A percentile compares a stretch with the other conserved stretches of the same genome.
These are phyloP conservation scores for Elgaria multicarinata DNA, from an alignment of 2,113 vertebrate genomes.

Conservation along the genomic window DNA sequence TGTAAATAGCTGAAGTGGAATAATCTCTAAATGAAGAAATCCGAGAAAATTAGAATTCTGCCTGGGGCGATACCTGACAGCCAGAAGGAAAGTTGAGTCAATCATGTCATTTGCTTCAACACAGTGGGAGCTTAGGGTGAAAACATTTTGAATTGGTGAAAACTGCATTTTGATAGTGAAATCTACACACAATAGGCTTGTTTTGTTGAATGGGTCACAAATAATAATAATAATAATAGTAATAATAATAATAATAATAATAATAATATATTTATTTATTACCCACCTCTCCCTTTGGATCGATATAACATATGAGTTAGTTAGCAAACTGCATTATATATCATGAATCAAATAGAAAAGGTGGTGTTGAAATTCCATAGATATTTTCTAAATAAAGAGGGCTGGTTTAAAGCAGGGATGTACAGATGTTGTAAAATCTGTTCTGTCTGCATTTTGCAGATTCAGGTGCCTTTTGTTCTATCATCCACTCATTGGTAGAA, in stretches of 20 bases:
- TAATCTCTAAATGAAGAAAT: slow-evolving; percentile 53
- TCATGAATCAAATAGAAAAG: not conserved
- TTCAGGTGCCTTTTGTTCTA: too few relatives aligned
- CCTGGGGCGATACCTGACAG: slow-evolving; percentile 46
- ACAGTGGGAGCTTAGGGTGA: not conserved
- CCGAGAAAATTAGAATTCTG: slow-evolving; percentile 35
- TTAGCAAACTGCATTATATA: not conserved
- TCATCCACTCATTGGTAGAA: too few relatives aligned
- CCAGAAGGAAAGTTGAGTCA: slow-evolving; percentile 24
- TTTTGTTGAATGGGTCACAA: not conserved
- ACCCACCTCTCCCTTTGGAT: too few relatives aligned
- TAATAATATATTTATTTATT: too few relatives aligned
- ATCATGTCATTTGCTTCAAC: slow-evolving; percentile 33
- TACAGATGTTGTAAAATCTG: too few relatives aligned
- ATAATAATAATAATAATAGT: too few relatives aligned
- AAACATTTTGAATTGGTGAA: slow-evolving; percentile 25
- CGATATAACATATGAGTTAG: slow-evolving; percentile 29
- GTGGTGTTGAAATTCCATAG: not conserved
- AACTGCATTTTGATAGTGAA: slow-evolving; percentile 22
- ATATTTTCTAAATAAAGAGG: too few relatives aligned
- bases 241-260: too few relatives aligned
- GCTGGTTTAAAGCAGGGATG: too few relatives aligned
- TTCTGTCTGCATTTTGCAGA: too few relatives aligned
- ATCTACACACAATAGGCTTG: not conserved
- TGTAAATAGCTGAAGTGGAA: slow-evolving; percentile 53